Conservation (phyloP, 2,113 vertebrate species). For the Carassius gibelio region DNA sequence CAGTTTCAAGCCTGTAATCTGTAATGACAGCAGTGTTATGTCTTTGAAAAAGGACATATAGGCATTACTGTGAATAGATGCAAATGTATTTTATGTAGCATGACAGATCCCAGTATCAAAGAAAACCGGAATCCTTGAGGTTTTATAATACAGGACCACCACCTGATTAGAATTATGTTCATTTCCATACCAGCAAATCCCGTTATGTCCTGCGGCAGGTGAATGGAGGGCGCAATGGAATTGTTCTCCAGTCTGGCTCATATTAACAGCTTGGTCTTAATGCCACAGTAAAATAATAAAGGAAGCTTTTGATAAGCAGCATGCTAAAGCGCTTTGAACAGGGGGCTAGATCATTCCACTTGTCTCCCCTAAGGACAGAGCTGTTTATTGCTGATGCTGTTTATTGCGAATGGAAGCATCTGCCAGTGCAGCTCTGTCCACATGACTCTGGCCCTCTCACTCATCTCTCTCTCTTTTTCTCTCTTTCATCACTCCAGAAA, state of each 20-base stretch:
- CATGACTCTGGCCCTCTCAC: conserved; percentile 34
- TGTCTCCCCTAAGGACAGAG: conserved; percentile 58
- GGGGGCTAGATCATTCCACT: conserved; percentile 55
- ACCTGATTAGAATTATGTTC: conserved; percentile 27
- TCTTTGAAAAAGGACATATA: conserved; percentile 4
- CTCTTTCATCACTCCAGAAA: conserved; percentile 53
- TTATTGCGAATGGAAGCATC: conserved; percentile 61
- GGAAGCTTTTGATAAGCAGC: conserved; percentile 63
- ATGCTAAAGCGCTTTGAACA: conserved; percentile 59
- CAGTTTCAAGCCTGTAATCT: conserved; percentile 12
- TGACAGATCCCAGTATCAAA: neutral
- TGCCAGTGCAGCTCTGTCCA: conserved; percentile 47
- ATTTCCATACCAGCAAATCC: conserved; percentile 52
- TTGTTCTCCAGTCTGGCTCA: conserved; percentile 51
- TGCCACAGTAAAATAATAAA: conserved; percentile 58
- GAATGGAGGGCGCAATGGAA: conserved; percentile 60
- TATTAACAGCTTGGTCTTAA: conserved; percentile 56
- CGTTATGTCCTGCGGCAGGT: conserved; percentile 64
- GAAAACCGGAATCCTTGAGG: neutral
- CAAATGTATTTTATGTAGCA: conserved; percentile 5
- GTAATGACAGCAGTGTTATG: neutral
- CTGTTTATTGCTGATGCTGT: conserved; percentile 69
- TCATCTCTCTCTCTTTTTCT: conserved; percentile 45
- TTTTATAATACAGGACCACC: neutral
- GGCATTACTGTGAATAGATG: neutral